Percentiles rank a stretch among this genome's conserved stretches.
Evolutionary conservation across 1,140 invertebrate genomes (phyloP).

Genomic region (Liolophura sinensis): DNA sequence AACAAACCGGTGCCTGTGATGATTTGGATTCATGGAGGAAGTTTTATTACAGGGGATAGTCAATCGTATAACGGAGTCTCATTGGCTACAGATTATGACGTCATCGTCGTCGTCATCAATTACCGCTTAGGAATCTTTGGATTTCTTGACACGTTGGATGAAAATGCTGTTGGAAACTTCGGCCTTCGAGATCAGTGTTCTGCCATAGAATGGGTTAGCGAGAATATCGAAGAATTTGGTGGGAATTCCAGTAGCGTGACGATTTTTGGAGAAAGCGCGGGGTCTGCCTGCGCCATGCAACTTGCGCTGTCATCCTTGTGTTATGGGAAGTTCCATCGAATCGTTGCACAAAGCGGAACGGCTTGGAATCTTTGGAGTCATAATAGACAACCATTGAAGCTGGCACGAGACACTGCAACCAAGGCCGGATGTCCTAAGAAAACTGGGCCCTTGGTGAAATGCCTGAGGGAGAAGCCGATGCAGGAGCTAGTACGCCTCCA

Average conservation of each 20-base stretch:
- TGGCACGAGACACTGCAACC: too few species aligned
- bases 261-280: conserved; percentile 57
- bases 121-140: conserved; percentile 87
- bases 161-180: conserved; percentile 89
- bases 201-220: conserved; percentile 70
- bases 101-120: conserved; percentile 75
- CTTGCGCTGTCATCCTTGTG: conserved; percentile 11
- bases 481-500: too few species aligned
- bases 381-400: too few species aligned
- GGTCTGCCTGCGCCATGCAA: conserved; percentile 16
- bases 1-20: conserved; percentile 77
- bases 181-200: conserved; percentile 92
- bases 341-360: conserved; percentile 28
- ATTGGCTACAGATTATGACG: conserved; percentile 74
- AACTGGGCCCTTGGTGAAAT: too few species aligned
- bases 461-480: too few species aligned
- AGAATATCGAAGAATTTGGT: conserved; percentile 73
- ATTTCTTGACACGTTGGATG: conserved; percentile 86
- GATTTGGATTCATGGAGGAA: conserved; percentile 95
- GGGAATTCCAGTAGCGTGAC: conserved; percentile 72
- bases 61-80: conserved; percentile 84
- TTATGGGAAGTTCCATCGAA: conserved; percentile 22
- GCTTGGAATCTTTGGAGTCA: too few species aligned
- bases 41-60: conserved; percentile 84
- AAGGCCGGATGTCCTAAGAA: too few species aligned